These are phyloP conservation scores for Amblyopsis rosae DNA, from an alignment of 2,113 vertebrate species.

Conservation along the genomic window DNA sequence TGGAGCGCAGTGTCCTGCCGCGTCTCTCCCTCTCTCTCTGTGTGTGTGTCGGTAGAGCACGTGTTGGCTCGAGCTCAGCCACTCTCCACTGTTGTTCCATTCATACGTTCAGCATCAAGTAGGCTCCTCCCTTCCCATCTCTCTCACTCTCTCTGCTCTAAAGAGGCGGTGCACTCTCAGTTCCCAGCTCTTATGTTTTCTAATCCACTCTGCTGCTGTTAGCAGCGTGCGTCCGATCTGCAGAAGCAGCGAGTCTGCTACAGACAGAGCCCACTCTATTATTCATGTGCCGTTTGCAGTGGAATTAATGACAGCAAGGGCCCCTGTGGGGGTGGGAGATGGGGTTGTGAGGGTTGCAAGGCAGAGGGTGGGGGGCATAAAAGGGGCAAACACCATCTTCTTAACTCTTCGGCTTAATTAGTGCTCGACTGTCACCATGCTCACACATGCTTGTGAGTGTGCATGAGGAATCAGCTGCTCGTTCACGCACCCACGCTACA, in stretches of 20 bases:
- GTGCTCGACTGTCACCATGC: conserved; percentile 2
- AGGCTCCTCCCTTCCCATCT: conserved; percentile 33
- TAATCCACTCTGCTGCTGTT: not conserved
- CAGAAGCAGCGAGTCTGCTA: conserved; percentile 53
- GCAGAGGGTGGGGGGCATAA: conserved; percentile 1
- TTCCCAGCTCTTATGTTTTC: conserved; percentile 3
- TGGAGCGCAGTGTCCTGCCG: not conserved
- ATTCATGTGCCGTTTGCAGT: conserved; percentile 36
- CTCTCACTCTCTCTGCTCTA: not conserved
- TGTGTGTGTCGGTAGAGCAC: conserved; percentile 18
- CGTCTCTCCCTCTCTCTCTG: not conserved
- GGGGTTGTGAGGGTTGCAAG: conserved; percentile 4
- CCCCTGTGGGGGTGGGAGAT: conserved; percentile 22
- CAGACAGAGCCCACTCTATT: conserved; percentile 51
- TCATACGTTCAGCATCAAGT: conserved; percentile 33
- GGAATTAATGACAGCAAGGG: conserved; percentile 61
- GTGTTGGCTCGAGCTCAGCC: conserved; percentile 26
- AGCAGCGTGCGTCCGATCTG: conserved; percentile 22
- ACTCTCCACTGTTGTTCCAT: conserved; percentile 19
- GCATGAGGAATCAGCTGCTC: not conserved
- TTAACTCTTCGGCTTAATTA: conserved; percentile 39
- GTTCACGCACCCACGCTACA: conserved; percentile 7
- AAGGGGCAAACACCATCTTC: conserved; percentile 43
- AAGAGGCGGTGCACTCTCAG: not conserved
- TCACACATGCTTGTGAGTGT: not conserved